Percentiles rank a stretch among this genome's conserved stretches.
Conservation (phyloP, 2,888 invertebrate genomes). For the Platycheirus albimanus region DNA sequence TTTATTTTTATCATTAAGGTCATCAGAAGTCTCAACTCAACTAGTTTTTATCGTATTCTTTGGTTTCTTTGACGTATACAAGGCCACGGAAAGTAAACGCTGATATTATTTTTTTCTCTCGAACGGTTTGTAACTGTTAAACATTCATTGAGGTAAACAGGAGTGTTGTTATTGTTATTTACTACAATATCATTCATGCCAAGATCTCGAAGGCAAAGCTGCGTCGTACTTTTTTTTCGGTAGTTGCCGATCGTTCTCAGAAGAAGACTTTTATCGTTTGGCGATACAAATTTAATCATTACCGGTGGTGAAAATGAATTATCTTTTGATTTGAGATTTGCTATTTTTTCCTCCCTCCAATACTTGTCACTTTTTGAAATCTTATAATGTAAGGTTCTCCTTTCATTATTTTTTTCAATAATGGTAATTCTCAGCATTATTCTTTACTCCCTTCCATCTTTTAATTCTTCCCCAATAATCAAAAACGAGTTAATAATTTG, state of each 20-base stretch:
- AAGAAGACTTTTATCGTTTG: conserved; percentile 17
- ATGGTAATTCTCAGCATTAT: too few relatives aligned
- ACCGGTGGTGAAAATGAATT: background rate
- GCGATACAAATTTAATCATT: conserved; percentile 9
- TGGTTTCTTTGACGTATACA: conserved; percentile 6
- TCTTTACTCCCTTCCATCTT: too few relatives aligned
- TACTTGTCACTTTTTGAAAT: too few relatives aligned
- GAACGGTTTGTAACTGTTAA: conserved; percentile 10
- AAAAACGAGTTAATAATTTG: too few relatives aligned
- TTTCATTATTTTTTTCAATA: too few relatives aligned
- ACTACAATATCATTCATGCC: background rate
- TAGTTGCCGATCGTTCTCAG: background rate
- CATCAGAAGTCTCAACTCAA: conserved; percentile 17
- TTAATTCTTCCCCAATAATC: too few relatives aligned
- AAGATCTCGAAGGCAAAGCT: background rate
- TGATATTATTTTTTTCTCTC: background rate
- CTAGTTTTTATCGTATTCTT: conserved; percentile 4
- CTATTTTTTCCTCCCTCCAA: too few relatives aligned
- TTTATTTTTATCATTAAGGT: too few relatives aligned
- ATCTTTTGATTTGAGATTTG: conserved; percentile 13
- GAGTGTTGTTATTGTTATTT: conserved; percentile 6
- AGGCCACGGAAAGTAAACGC: conserved; percentile 11
- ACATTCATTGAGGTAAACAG: conserved; percentile 16
- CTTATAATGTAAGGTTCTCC: too few relatives aligned
- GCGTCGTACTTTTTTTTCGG: background rate